A percentile compares a stretch with the other conserved stretches of the same genome.
Evolutionary conservation across 37 sponge, comb jelly and placozoan species (phyloP).

Genomic region (Amphimedon queenslandica): DNA sequence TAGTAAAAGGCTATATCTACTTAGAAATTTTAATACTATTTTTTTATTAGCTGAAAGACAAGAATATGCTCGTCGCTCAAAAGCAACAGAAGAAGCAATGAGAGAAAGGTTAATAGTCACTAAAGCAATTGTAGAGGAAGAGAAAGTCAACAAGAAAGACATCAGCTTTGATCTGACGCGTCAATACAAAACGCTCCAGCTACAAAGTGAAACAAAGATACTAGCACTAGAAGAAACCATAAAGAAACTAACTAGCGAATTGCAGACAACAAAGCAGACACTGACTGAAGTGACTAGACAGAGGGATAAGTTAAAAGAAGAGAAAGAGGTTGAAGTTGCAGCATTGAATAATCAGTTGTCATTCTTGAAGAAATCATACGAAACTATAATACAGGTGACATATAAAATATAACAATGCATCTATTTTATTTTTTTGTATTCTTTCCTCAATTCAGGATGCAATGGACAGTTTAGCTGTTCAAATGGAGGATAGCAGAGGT

Average conservation of each 20-base stretch:
- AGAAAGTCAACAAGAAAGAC: constrained; percentile 50
- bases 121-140: constrained; percentile 36
- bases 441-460: constrained; percentile 43
- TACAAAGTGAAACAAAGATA: constrained; percentile 51
- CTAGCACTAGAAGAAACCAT: constrained; percentile 58
- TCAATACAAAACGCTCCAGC: constrained; percentile 82
- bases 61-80: constrained; percentile 35
- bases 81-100: constrained; percentile 46
- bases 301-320: constrained; percentile 49
- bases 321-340: constrained; percentile 52
- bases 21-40: background rate
- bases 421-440: background rate
- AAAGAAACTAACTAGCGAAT: constrained; percentile 34
- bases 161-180: constrained; percentile 61
- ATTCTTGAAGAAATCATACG: constrained; percentile 63
- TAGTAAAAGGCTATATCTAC: background rate
- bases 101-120: constrained; percentile 45
- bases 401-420: background rate
- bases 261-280: constrained; percentile 7
- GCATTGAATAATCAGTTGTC: constrained; percentile 38
- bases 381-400: constrained; percentile 57
- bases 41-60: constrained; percentile 23
- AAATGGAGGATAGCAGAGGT: constrained; percentile 47
- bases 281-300: constrained; percentile 43
- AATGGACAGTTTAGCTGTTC: constrained; percentile 54